These are phyloP conservation scores for Erythrocercus mccallii DNA, from an alignment of 2,113 vertebrate species.

Conservation along the genomic window DNA sequence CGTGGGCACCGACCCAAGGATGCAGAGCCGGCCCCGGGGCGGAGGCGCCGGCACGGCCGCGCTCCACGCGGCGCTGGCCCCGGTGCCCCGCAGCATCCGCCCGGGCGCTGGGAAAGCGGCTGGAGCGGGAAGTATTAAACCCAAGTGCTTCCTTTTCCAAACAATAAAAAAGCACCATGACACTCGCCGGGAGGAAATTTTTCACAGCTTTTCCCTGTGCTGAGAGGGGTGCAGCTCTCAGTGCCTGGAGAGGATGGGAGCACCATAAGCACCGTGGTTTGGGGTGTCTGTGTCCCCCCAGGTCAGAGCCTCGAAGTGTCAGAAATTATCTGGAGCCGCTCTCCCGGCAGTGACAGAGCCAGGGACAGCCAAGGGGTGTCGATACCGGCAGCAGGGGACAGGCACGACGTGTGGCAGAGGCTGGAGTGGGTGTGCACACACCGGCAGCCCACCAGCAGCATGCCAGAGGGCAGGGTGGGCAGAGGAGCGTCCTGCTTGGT, in stretches of 20 bases:
- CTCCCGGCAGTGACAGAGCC: neutral
- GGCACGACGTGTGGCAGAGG: accelerated
- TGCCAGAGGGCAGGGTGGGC: neutral
- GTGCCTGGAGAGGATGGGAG: accelerated
- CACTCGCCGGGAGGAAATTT: neutral
- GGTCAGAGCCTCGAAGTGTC: accelerated
- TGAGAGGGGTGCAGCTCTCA: accelerated
- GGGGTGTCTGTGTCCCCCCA: neutral
- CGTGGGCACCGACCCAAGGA: neutral
- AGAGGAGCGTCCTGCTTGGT: accelerated
- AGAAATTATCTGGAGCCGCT: accelerated
- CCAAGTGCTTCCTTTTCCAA: conserved; percentile 69
- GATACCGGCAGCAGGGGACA: accelerated
- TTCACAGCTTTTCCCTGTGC: neutral
- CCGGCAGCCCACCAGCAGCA: neutral
- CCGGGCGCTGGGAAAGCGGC: neutral
- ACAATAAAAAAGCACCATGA: conserved; percentile 54
- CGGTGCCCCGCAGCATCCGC: neutral
- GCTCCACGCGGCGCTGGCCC: neutral
- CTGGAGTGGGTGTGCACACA: neutral
- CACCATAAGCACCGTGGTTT: accelerated
- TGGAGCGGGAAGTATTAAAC: conserved; percentile 61
- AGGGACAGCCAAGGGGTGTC: neutral
- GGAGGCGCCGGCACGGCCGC: neutral
- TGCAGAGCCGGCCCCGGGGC: neutral